Base-by-base conservation (phyloP, 1,140 invertebrate species). In the Drosophila parabipectinata region DNA sequence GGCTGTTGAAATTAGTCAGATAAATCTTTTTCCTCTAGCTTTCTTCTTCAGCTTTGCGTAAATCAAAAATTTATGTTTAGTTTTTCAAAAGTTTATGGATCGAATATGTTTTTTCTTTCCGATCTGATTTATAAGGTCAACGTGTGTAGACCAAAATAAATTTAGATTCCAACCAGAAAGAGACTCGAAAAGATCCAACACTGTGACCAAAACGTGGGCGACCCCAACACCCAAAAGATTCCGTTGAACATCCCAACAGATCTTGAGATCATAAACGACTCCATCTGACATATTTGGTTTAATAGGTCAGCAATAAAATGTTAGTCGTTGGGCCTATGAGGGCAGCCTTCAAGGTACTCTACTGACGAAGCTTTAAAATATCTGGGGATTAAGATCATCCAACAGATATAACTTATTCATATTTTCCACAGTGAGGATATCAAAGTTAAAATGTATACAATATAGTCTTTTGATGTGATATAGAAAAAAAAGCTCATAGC, bases 41-140 rank as follows among this genome's bases (percentile, higher is more conserved):
- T 5, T 15, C 41, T 52, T 74, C 51, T 32, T 52, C 30, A 21
- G 26, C 64, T 62, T 87, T 87, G 82, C 83, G 66, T 82, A 87
- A 87, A 88, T 85, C 82, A 87, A 79, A 82, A 66, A 69, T 87
- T 68, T 87, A 87, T 87, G 77, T 69, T 77, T 59, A 67, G 59
- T 63, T 66, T 66, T 58, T 57, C 14, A 48, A 61, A 67, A 83
- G 15, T 85, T 80, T 84, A 85, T 85, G 64, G 61, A 85, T 76
- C 53, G 69, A 48, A 62, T 69, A 75, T 74, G 64, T 80, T 77
- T 62, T 52, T 58, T 53, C 34, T 10, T 30, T 45, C 24, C 15
- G 44, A 37, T 74, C 56, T 79, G 78, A 88, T 82, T 87, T 88
- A 87, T 88, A 88, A 87, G 82, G 83, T 87, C 83, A 87, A 52